Conservation (phyloP, 2,888 invertebrate species). For the Lamellibrachia satsuma region DNA sequence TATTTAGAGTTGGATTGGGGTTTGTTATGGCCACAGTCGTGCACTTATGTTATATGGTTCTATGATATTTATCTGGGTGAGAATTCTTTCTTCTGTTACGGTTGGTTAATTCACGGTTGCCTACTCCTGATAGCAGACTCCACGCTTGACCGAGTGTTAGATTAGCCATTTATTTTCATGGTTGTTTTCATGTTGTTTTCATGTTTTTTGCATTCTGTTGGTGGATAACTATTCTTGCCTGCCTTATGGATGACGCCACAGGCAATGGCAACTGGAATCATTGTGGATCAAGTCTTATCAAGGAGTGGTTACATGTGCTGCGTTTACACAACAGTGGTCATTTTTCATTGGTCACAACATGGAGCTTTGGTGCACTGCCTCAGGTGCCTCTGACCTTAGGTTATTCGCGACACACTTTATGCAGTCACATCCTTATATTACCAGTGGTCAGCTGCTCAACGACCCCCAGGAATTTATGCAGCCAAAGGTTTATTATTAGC, state of each 20-base stretch:
- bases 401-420: not conserved
- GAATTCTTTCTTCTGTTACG: not conserved
- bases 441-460: not conserved
- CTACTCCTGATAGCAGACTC: not conserved
- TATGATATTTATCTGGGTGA: not conserved
- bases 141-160: not conserved
- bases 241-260: not conserved
- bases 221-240: not conserved
- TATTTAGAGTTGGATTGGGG: no score
- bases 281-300: not conserved
- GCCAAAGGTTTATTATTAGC: no score
- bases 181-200: no score
- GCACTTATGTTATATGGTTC: not conserved
- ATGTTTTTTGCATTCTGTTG: not conserved
- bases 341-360: not conserved
- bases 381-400: not conserved
- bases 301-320: not conserved
- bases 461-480: no score
- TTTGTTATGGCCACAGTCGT: not conserved
- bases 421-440: not conserved
- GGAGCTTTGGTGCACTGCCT: not conserved
- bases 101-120: constrained; percentile 4
- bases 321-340: not conserved
- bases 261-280: not conserved
- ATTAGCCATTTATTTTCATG: not conserved